Conservation (phyloP, 2,888 invertebrate species). For the Perdita meconis region DNA sequence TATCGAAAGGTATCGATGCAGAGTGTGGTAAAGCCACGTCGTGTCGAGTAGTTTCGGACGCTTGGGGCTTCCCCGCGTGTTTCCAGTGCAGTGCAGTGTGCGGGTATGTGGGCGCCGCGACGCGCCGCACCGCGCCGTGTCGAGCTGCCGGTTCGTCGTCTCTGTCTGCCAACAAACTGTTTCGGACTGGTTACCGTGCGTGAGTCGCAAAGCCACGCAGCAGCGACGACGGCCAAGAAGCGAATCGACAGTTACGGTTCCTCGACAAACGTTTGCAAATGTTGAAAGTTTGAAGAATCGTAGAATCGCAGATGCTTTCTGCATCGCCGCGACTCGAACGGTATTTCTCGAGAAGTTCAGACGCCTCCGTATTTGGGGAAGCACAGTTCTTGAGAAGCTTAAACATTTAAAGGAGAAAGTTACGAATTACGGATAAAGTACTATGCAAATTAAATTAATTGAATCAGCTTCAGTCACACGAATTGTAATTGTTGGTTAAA, state of each 20-base stretch:
- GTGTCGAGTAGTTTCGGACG: conserved; percentile 53
- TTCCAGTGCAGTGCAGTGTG: conserved; percentile 9
- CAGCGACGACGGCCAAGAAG: conserved; percentile 24
- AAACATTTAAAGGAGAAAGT: no score
- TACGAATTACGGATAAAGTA: not conserved
- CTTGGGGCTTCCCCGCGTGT: conserved; percentile 57
- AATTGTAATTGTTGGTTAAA: no score
- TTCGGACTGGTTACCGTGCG: conserved; percentile 24
- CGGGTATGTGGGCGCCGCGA: conserved; percentile 13
- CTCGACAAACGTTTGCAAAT: conserved; percentile 1
- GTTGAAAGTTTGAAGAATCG: conserved; percentile 24
- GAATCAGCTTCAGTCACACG: no score
- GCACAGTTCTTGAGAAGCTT: no score
- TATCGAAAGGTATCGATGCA: conserved; percentile 73
- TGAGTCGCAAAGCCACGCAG: conserved; percentile 28
- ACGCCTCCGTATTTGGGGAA: no score
- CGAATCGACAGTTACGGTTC: conserved; percentile 28
- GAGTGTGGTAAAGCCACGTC: conserved; percentile 49
- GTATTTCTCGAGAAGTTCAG: no score
- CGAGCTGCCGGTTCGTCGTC: conserved; percentile 14
- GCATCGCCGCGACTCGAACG: no score
- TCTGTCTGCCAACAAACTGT: conserved; percentile 42
- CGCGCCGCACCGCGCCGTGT: no score
- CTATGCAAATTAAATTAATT: no score
- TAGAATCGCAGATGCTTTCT: not conserved